Conservation (phyloP, 2,888 invertebrate species). For the Drosophila gaucha region DNA sequence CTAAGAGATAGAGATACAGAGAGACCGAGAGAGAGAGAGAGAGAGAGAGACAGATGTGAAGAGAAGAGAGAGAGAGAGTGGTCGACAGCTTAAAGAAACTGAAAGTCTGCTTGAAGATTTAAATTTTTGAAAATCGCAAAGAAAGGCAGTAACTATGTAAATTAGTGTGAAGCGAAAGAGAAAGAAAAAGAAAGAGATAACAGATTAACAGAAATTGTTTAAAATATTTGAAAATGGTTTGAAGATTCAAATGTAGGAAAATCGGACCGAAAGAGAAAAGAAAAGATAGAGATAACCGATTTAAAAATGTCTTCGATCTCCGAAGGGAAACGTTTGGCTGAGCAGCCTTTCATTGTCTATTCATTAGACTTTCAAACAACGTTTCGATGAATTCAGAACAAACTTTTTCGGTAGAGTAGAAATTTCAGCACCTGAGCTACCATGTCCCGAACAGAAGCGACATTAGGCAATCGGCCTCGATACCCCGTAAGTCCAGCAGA, state of each 20-base stretch:
- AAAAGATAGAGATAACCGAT: background rate
- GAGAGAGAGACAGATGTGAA: background rate
- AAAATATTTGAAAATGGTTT: too few species aligned
- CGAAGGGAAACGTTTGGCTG: too few species aligned
- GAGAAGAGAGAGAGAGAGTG: background rate
- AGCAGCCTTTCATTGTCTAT: background rate
- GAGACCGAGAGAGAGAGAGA: background rate
- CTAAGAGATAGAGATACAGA: background rate
- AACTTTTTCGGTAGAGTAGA: slow-evolving; percentile 18
- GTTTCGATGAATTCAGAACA: background rate
- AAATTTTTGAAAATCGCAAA: too few species aligned
- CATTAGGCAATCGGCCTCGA: slow-evolving; percentile 3
- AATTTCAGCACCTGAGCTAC: slow-evolving; percentile 7
- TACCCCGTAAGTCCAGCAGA: background rate
- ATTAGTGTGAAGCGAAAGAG: too few species aligned
- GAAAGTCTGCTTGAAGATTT: too few species aligned
- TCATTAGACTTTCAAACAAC: slow-evolving; percentile 1
- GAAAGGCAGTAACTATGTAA: too few species aligned
- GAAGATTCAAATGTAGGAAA: too few species aligned
- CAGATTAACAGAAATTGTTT: too few species aligned
- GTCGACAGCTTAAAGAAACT: too few species aligned
- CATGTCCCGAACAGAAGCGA: slow-evolving; percentile 14
- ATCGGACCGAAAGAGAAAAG: too few species aligned
- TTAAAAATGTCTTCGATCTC: too few species aligned
- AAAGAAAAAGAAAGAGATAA: too few species aligned